phyloP scores from a whole-genome alignment of 2,888 invertebrate species.

The Harmothoe impar region DNA sequence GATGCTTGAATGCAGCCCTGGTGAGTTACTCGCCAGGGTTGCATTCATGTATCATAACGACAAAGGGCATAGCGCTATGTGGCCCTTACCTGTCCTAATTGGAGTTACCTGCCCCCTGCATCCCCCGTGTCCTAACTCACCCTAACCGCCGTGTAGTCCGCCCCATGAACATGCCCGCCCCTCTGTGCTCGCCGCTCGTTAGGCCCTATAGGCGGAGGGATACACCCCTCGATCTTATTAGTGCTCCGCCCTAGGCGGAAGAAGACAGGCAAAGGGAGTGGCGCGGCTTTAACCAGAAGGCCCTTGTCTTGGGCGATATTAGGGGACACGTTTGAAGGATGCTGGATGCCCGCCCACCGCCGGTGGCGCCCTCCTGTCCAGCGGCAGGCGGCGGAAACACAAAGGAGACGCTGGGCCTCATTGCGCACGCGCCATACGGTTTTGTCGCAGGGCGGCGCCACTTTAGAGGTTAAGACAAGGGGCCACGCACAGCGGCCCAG shows the following conservation, averaged over 20 bases:
- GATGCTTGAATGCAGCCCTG: too few species aligned
- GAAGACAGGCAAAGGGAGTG: background rate
- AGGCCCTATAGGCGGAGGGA: background rate
- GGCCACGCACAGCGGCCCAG: background rate
- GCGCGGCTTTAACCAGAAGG: background rate
- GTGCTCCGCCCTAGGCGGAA: background rate
- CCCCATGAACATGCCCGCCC: background rate
- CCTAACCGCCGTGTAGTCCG: constrained; percentile 12
- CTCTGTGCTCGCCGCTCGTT: background rate
- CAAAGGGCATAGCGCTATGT: too few species aligned
- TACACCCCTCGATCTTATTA: constrained; percentile 16
- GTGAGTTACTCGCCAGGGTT: too few species aligned
- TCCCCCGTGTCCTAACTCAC: background rate
- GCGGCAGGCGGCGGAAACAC: too few species aligned
- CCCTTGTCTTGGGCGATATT: background rate
- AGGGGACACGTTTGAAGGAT: background rate
- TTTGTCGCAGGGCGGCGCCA: background rate
- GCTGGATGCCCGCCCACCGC: constrained; percentile 15
- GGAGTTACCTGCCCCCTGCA: background rate
- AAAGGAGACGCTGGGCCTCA: background rate
- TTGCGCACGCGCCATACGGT: constrained; percentile 7
- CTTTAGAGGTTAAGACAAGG: background rate
- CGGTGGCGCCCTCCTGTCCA: constrained; percentile 11
- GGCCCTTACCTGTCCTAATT: background rate
- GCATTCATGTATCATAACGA: too few species aligned